Evolutionary conservation across 53 echinoderm and acorn worm species (phyloP).

Genomic region (Actinopyga echinites): DNA sequence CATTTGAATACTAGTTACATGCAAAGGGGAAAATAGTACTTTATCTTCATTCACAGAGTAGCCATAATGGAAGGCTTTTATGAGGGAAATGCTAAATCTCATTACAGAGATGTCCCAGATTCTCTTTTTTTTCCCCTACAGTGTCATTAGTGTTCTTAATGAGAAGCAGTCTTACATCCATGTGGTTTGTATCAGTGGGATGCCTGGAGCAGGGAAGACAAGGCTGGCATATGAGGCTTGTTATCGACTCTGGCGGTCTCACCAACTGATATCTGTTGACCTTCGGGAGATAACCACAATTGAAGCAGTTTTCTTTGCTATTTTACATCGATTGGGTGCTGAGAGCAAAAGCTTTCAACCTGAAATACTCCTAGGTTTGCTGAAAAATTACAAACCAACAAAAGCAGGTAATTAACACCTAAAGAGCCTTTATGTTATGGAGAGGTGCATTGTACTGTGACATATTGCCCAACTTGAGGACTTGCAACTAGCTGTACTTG

Average conservation of each 20-base stretch:
- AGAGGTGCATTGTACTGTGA: too few species aligned
- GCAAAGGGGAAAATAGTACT: too few species aligned
- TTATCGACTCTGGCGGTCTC: slow-evolving; percentile 58
- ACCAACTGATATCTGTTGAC: slow-evolving; percentile 74
- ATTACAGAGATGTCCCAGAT: too few species aligned
- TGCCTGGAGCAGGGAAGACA: slow-evolving; percentile 94
- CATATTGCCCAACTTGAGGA: too few species aligned
- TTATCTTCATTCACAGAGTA: too few species aligned
- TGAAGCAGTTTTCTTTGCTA: slow-evolving; percentile 83
- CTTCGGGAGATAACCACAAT: slow-evolving; percentile 76
- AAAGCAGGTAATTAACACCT: slow-evolving; percentile 54
- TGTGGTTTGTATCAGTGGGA: slow-evolving; percentile 76
- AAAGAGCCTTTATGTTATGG: too few species aligned
- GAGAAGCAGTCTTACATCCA: slow-evolving; percentile 64
- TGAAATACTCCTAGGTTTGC: slow-evolving; percentile 60
- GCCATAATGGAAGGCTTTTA: too few species aligned
- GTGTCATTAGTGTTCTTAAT: slow-evolving; percentile 64
- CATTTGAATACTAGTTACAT: too few species aligned
- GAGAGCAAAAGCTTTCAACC: slow-evolving; percentile 71
- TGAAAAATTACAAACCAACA: slow-evolving; percentile 39
- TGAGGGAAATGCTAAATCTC: too few species aligned
- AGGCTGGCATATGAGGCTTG: slow-evolving; percentile 86
- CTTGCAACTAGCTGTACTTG: too few species aligned
- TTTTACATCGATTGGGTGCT: slow-evolving; percentile 71
- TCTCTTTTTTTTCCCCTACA: neutral